A percentile compares a stretch with the other conserved stretches of the same genome.
Evolutionary conservation across 2,888 invertebrate genomes (phyloP).

Genomic region (Bhutanitis thaidina): DNA sequence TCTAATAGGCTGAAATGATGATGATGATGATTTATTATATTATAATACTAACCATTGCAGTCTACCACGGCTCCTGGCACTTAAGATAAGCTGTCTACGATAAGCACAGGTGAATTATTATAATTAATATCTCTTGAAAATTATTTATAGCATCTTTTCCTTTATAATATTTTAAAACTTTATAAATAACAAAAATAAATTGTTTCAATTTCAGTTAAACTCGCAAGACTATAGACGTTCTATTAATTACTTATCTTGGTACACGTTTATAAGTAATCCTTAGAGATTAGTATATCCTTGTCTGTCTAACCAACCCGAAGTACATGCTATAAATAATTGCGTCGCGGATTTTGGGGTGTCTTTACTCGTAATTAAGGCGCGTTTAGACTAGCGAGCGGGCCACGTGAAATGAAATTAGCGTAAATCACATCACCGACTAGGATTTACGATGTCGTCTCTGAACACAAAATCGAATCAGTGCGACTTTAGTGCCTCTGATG

Average conservation of each 20-base stretch:
- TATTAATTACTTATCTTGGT: constrained; percentile 14
- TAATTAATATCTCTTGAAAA: too few species aligned
- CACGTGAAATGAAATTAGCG: constrained; percentile 72
- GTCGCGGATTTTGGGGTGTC: constrained; percentile 36
- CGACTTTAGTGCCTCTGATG: constrained; percentile 61
- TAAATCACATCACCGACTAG: constrained; percentile 71
- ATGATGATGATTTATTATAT: too few species aligned
- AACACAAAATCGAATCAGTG: constrained; percentile 70
- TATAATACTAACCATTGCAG: too few species aligned
- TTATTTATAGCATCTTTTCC: too few species aligned
- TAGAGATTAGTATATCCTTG: constrained; percentile 11
- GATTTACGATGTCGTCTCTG: constrained; percentile 62
- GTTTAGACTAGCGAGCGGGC: constrained; percentile 48
- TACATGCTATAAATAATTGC: constrained; percentile 34
- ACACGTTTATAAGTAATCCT: constrained; percentile 9
- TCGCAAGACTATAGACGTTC: background rate
- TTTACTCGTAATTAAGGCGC: constrained; percentile 64
- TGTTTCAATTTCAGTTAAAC: too few species aligned
- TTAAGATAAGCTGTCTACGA: too few species aligned
- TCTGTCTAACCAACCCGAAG: constrained; percentile 19
- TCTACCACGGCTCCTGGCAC: too few species aligned
- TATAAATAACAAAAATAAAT: too few species aligned
- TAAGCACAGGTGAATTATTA: too few species aligned
- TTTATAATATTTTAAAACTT: too few species aligned
- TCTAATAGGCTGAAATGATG: too few species aligned